Evolutionary conservation across 2,797 vertebrate genomes (phyloP), one percentile per base, ranked within the genome.

Genomic region (Tachyglossus aculeatus): DNA sequence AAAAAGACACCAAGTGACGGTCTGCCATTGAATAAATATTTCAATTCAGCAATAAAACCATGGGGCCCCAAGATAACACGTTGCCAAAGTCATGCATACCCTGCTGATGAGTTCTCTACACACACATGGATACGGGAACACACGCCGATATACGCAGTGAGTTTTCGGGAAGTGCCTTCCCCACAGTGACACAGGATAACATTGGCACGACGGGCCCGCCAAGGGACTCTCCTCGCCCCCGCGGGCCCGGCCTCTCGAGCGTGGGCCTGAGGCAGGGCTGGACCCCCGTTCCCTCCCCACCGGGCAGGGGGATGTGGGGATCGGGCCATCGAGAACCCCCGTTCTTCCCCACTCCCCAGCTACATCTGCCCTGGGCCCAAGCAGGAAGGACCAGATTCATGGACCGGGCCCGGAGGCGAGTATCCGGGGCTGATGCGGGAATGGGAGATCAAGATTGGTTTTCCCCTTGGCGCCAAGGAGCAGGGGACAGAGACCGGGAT

Each of bases 21-120:
- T 81, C 85, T 90, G 87, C 80, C 83, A 69, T 89, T 85, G 90
- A 89, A 78, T 83, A 91, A 90, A 89, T 90, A 89, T 85, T 90
- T 89, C 83, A 91, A 92, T 90, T 91, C 88, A 93, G 89, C 91
- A 88, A 87, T 91, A 92, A 91, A 93, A 90, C 90, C 88, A 90
- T 78, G 81, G 89, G 80, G 71, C 88, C 90, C 85, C 90, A 89
- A 87, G 88, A 88, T 83, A 91, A 88, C 84, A 91, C 56, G 83
- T 88, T 85, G 86, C 80, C 83, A 78, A 54, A 70, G 80, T 92
- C 91, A 93, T 92, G 91, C 91, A 93, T 43, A 89, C 80, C 88
- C 87, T 81, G 80, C 70, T 62, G 85, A 84, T 9, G 84, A 83
- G 89, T 89, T 87, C 84, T 86, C 88, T 83, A 88, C 80, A 90